Conservation (phyloP, 1,140 invertebrate genomes). For the Forficula auricularia region DNA sequence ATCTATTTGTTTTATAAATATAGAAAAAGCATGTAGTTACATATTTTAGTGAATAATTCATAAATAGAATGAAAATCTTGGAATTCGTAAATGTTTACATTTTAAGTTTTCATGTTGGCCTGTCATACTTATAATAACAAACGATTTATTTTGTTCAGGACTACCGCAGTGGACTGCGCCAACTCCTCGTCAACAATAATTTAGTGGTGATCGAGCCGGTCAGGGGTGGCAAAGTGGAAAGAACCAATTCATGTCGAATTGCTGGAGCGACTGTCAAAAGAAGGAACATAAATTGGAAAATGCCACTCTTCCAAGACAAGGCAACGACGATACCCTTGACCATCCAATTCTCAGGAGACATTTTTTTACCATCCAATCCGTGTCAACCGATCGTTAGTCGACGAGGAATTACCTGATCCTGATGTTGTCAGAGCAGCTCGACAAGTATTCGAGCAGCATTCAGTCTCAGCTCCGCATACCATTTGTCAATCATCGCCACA, state of each 20-base stretch:
- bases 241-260: conserved; percentile 16
- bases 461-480: not conserved
- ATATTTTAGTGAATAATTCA: too few species aligned
- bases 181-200: conserved; percentile 58
- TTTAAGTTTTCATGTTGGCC: not conserved
- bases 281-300: conserved; percentile 10
- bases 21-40: too few species aligned
- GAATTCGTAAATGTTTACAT: not conserved
- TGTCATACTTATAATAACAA: too few species aligned
- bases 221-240: conserved; percentile 25
- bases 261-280: conserved; percentile 23
- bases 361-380: conserved; percentile 69
- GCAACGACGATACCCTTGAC: conserved; percentile 14
- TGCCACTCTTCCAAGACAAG: conserved; percentile 13
- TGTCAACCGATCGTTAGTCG: conserved; percentile 59
- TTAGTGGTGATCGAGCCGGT: conserved; percentile 70
- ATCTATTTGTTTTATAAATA: too few species aligned
- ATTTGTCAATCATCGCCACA: too few species aligned
- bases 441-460: conserved; percentile 48
- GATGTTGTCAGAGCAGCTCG: conserved; percentile 67
- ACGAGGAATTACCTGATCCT: conserved; percentile 66
- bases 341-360: conserved; percentile 33
- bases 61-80: too few species aligned
- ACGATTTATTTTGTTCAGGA: conserved; percentile 21
- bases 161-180: conserved; percentile 45